phyloP scores from a whole-genome alignment of 2,113 vertebrate species.

The Sander lucioperca region DNA sequence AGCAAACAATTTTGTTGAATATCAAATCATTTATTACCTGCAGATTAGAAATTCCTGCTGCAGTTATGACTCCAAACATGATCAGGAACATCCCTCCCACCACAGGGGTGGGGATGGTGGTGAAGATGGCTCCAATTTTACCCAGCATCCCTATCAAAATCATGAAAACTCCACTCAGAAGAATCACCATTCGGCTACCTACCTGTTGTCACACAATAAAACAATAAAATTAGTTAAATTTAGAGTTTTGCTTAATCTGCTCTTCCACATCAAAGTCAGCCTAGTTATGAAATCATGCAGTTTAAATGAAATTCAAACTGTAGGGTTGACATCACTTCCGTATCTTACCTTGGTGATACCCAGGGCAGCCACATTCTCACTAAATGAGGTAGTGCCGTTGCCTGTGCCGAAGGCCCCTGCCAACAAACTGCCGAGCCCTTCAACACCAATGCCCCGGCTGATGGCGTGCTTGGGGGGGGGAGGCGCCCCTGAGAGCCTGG shows the following conservation, averaged over 20 bases:
- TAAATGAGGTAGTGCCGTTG: conserved; percentile 94
- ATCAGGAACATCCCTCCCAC: conserved; percentile 94
- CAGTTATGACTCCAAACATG: conserved; percentile 93
- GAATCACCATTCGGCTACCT: conserved; percentile 91
- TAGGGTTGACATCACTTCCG: neutral
- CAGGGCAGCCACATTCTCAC: conserved; percentile 93
- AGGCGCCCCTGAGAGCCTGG: conserved; percentile 90
- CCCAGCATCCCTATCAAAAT: conserved; percentile 90
- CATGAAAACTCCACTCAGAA: conserved; percentile 87
- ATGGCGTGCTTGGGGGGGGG: conserved; percentile 91
- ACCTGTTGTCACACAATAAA: conserved; percentile 86
- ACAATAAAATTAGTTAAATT: too few species aligned
- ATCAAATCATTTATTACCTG: conserved; percentile 84
- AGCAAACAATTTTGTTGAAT: neutral
- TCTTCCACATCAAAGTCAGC: neutral
- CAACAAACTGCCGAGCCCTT: conserved; percentile 92
- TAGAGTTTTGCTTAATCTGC: neutral
- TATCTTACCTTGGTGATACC: conserved; percentile 92
- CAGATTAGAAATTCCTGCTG: conserved; percentile 92
- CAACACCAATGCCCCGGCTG: conserved; percentile 91
- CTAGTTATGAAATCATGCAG: neutral
- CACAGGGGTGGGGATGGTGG: conserved; percentile 92
- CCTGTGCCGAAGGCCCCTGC: conserved; percentile 94
- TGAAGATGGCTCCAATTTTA: conserved; percentile 91
- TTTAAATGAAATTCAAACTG: neutral